Conservation (phyloP, 1,140 invertebrate genomes). For the Zophobas morio region DNA sequence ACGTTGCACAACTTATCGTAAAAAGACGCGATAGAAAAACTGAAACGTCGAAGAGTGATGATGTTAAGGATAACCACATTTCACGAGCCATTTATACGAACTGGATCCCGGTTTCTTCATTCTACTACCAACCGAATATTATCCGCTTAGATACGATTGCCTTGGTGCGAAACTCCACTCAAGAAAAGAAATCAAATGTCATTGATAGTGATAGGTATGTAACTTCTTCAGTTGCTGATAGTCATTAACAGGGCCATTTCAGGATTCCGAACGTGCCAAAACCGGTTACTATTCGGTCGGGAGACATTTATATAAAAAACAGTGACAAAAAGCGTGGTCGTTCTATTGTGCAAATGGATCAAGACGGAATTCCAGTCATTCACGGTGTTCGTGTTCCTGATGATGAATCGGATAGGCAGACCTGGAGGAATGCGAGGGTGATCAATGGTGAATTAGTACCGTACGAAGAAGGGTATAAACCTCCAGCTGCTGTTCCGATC, state of each 20-base stretch:
- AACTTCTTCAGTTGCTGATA: not conserved
- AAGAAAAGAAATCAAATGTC: constrained; percentile 56
- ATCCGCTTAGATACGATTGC: constrained; percentile 59
- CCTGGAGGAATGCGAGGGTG: constrained; percentile 88
- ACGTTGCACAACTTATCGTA: constrained; percentile 82
- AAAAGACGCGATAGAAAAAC: constrained; percentile 75
- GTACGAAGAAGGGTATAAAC: constrained; percentile 77
- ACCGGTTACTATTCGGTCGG: constrained; percentile 78
- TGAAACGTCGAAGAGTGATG: constrained; percentile 12
- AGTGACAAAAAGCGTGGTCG: constrained; percentile 69
- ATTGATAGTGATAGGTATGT: constrained; percentile 65
- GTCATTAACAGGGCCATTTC: constrained; percentile 44
- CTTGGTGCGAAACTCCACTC: constrained; percentile 57
- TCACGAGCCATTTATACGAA: constrained; percentile 58
- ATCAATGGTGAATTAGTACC: constrained; percentile 85
- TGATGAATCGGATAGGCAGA: constrained; percentile 83
- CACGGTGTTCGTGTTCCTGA: constrained; percentile 87
- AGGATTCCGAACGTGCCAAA: constrained; percentile 72
- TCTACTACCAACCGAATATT: constrained; percentile 59
- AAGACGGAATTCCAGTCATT: constrained; percentile 83
- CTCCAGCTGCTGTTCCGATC: constrained; percentile 72
- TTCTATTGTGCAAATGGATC: constrained; percentile 74
- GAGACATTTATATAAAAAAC: constrained; percentile 73
- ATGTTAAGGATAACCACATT: constrained; percentile 18
- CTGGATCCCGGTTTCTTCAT: constrained; percentile 62